Evolutionary conservation across 2,113 vertebrate genomes (phyloP).

Genomic region (Zootoca vivipara): DNA sequence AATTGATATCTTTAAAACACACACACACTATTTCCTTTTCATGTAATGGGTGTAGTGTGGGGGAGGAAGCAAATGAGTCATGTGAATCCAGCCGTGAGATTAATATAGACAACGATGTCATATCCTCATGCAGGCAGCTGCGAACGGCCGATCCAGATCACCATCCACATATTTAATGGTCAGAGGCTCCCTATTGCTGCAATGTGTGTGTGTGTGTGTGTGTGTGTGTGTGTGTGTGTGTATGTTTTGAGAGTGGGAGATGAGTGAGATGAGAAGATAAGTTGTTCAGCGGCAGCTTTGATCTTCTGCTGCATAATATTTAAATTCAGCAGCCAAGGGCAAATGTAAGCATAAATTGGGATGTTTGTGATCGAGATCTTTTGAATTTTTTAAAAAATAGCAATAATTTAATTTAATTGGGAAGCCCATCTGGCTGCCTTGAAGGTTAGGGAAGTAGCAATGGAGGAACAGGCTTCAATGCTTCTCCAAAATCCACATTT

Average conservation of each 20-base stretch:
- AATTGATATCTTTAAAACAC: slow-evolving; percentile 18
- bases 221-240: slow-evolving; percentile 17
- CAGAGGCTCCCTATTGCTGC: slow-evolving; percentile 65
- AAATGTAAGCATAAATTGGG: background rate
- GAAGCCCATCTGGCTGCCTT: background rate
- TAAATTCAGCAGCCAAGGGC: slow-evolving; percentile 66
- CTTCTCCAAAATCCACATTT: too few relatives aligned
- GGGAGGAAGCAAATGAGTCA: slow-evolving; percentile 72
- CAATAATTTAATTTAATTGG: background rate
- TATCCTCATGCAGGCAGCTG: slow-evolving; percentile 68
- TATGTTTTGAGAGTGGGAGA: background rate
- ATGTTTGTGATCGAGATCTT: background rate
- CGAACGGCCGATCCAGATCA: slow-evolving; percentile 70
- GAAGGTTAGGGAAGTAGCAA: background rate
- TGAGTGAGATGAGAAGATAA: slow-evolving; percentile 35
- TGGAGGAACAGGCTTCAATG: background rate
- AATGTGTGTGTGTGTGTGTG: slow-evolving; percentile 4
- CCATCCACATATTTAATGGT: slow-evolving; percentile 76
- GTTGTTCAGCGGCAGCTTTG: slow-evolving; percentile 64
- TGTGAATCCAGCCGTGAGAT: slow-evolving; percentile 73
- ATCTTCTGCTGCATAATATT: slow-evolving; percentile 73
- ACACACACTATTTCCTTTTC: slow-evolving; percentile 63
- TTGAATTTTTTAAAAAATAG: background rate
- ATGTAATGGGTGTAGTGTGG: slow-evolving; percentile 51
- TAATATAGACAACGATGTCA: slow-evolving; percentile 76